These are phyloP conservation scores for Drosophila elegans DNA, from an alignment of 1,140 invertebrate species.

Conservation along the genomic window DNA sequence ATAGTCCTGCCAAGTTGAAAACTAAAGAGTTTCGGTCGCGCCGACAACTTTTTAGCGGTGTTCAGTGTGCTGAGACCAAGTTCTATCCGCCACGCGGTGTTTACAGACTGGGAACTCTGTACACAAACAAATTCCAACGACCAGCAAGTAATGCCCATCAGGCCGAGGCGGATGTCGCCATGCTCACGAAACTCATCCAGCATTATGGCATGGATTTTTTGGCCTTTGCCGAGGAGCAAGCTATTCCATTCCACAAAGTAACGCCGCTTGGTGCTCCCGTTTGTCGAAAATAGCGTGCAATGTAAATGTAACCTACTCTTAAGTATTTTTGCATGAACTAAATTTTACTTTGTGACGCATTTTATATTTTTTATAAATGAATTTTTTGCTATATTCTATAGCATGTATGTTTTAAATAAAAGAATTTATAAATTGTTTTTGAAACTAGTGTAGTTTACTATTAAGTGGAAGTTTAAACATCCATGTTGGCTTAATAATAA, in stretches of 20 bases:
- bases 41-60: slow-evolving; percentile 48
- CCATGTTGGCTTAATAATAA: no score
- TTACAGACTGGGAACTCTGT: slow-evolving; percentile 86
- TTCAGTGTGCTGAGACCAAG: slow-evolving; percentile 44
- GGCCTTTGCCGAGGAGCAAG: slow-evolving; percentile 86
- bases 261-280: slow-evolving; percentile 37
- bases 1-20: slow-evolving; percentile 14
- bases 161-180: slow-evolving; percentile 88
- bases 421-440: no score
- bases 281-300: neutral
- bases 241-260: slow-evolving; percentile 81
- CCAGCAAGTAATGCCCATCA: slow-evolving; percentile 85
- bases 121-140: slow-evolving; percentile 85
- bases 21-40: slow-evolving; percentile 29
- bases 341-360: slow-evolving; percentile 2
- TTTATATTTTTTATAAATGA: slow-evolving; percentile 3
- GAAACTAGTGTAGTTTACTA: no score
- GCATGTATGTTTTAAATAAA: no score
- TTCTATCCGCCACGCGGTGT: slow-evolving; percentile 67
- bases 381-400: neutral
- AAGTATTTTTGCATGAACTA: neutral
- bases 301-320: neutral
- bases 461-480: no score
- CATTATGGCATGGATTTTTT: slow-evolving; percentile 86
- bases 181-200: slow-evolving; percentile 86